Evolutionary conservation across 2,797 vertebrate species (phyloP).

Genomic region (Pogoniulus pusillus): DNA sequence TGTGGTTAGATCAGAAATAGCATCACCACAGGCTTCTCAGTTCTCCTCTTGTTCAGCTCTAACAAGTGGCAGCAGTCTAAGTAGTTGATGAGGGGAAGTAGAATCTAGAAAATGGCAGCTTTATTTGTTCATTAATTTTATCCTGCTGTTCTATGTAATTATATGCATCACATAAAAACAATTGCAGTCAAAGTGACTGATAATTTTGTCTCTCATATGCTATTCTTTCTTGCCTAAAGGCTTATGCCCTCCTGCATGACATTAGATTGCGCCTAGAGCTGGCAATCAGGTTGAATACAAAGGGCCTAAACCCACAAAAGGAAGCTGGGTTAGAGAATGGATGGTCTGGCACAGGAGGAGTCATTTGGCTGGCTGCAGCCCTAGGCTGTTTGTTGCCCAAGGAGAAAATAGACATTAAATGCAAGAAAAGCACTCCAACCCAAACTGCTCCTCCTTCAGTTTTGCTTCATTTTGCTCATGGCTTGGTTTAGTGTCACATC

Average conservation of each 20-base stretch:
- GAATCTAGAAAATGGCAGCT: not conserved
- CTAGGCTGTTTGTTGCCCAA: slow-evolving; percentile 1
- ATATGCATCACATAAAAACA: not conserved
- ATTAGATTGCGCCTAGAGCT: not conserved
- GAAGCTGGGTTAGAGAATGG: not conserved
- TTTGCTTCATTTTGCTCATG: not conserved
- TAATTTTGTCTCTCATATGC: not conserved
- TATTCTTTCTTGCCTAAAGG: not conserved
- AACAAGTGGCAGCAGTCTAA: not conserved
- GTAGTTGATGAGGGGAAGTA: not conserved
- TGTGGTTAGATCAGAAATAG: not conserved
- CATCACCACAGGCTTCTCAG: not conserved
- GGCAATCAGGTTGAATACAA: not conserved
- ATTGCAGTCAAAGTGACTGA: not conserved
- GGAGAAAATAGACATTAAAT: not conserved
- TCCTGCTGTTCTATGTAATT: not conserved
- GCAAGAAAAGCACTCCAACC: not conserved
- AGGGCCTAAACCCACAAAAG: not conserved
- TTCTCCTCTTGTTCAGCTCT: not conserved
- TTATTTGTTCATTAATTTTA: not conserved
- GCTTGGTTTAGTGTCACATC: not conserved
- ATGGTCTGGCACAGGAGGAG: not conserved
- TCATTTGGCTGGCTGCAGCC: not conserved
- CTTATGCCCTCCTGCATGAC: not conserved
- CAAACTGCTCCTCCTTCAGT: not conserved